Evolutionary conservation across 2,113 vertebrate species (phyloP).

Genomic region (Octodon degus): DNA sequence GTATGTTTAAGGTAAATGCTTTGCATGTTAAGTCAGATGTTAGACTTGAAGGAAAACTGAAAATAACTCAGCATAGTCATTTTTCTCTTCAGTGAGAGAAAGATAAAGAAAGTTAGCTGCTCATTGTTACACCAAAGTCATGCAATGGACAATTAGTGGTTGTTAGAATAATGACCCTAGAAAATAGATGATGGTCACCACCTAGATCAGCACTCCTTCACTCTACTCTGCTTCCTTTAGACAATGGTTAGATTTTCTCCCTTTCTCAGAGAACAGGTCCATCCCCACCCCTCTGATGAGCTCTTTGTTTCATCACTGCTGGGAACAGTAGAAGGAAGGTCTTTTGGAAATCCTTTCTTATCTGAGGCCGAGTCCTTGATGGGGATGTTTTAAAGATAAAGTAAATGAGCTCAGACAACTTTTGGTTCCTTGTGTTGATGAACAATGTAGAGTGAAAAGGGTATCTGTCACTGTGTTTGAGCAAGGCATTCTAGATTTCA

Average conservation of each 20-base stretch:
- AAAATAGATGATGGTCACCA: slow-evolving; percentile 17
- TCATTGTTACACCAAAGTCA: slow-evolving; percentile 5
- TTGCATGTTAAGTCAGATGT: slow-evolving; percentile 53
- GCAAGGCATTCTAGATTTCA: background rate
- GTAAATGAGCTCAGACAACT: slow-evolving; percentile 38
- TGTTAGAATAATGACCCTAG: slow-evolving; percentile 48
- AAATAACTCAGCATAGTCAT: background rate
- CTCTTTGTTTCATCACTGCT: background rate
- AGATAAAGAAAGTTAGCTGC: slow-evolving; percentile 30
- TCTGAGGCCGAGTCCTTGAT: background rate
- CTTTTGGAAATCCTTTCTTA: background rate
- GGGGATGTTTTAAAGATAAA: background rate
- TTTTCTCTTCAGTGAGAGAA: background rate
- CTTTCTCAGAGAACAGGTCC: background rate
- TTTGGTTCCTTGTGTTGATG: slow-evolving; percentile 7
- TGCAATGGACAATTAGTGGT: background rate
- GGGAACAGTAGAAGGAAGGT: background rate
- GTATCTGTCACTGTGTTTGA: background rate
- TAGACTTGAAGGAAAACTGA: slow-evolving; percentile 45
- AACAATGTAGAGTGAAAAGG: background rate
- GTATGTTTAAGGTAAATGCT: slow-evolving; percentile 56
- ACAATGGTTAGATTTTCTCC: background rate
- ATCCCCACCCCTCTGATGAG: background rate
- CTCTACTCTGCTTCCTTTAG: background rate
- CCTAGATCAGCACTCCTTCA: background rate